Evolutionary conservation across 1,140 invertebrate species (phyloP), one percentile per base, ranked within the genome.

Genomic region (Heliconius hewitsoni): DNA sequence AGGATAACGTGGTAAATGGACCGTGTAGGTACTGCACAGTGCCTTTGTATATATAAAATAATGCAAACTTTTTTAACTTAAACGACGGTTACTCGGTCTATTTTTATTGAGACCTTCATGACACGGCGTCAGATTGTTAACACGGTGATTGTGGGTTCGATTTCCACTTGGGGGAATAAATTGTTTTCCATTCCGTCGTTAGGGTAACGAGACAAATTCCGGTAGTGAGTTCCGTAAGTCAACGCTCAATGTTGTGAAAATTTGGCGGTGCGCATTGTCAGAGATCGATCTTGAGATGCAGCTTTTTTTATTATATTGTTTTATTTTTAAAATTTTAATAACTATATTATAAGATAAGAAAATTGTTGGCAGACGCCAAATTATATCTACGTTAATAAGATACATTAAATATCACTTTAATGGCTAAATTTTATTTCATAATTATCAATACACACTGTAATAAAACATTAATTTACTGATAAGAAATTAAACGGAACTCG

Each of bases 1-100:
- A 73, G 77, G 50, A 73, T 78, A 46, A 78, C 77, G 55, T n/a
- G 71, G 52, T 66, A 74, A 78, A 73, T 73, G 71, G 77, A 73
- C 50, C 77, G 77, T 76, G 9, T 37, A 46, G 34, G 6, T 37
- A 76, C 74, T 57, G 34, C 57, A 42, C 11, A 8, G 57, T 8
- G 75, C 60, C 70, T 42, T 42, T 76, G 75, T 71, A 76, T 71
- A 70, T 30, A 30, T 2, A 30, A 30, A 2, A 76, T 50, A 11
- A 37, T 37, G 23, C 34, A 42, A 23, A 50, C 66, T 71, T 57
- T 71, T 55, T 55, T 77, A 77, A 50, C 70, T 30, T 77, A 46
- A 78, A 42, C 46, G 46, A 11, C 27, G 27, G 60, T 4, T 16
- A 6, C 27, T 30, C 8, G 60, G 13, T 30, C 60, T 66, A 66